Evolutionary conservation across 2,797 vertebrate genomes (phyloP), one percentile per base, ranked within the genome.

Genomic region (Gobionotothen gibberifrons): DNA sequence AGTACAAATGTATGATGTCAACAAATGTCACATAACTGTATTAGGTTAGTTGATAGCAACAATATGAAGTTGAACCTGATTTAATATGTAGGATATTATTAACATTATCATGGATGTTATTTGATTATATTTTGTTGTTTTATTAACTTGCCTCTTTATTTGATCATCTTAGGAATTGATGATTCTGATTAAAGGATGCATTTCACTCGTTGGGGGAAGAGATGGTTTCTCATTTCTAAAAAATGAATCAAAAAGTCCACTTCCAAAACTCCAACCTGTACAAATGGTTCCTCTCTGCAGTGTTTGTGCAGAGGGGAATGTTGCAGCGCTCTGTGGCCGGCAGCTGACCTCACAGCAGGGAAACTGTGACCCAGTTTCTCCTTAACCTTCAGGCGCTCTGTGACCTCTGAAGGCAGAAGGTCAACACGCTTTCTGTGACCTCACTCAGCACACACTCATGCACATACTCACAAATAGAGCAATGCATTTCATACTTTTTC

Each of bases 361-460:
- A 90, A 85, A 76, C 66, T 75, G 79, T 82, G 87, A 87, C 81
- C 87, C 83, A 82, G 54, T 88, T 85, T 83, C 78, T 60, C 56
- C 83, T 66, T 52, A 82, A 83, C 79, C 86, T 89, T 85, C 84
- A 81, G 84, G 84, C 84, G 2, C 49, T 47, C 67, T 1, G 1
- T 86, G 88, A 87, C 88, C 84, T 84, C 71, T 44, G 3, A 44
- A 74, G 73, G 69, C 67, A 29, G 57, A 68, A 72, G 89, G 89
- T 87, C 85, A 87, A 1, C 53, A 0, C 2, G 63, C 29, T 67
- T 57, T 57, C 77, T 56, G 43, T 62, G 64, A 12, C 64, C 72
- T 61, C 3, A 57, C 60, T 78, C 78, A 59, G 48, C 72, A 43
- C 69, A 55, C 21, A 70, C 32, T 64, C 42, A 0, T 14, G 48